Evolutionary conservation across 2,113 vertebrate genomes (phyloP), one percentile per base, ranked within the genome.

Genomic region (Pseudonaja textilis): DNA sequence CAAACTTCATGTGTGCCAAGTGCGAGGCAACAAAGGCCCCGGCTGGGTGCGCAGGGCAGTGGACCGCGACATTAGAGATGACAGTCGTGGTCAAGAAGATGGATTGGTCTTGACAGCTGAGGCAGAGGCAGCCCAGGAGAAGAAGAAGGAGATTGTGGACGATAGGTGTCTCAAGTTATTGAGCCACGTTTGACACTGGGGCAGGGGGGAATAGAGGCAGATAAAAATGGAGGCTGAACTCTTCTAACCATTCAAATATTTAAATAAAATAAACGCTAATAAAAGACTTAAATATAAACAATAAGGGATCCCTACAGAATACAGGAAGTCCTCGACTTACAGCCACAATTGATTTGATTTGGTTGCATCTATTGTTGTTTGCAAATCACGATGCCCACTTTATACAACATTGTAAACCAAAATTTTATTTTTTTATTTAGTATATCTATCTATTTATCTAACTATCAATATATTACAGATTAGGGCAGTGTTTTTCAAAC

Each of bases 101-200:
- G 23, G 74, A 93, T 93, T 18, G 6, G 7, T 18, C 74, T 56
- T 93, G 92, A 90, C 92, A 93, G 45, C n/a, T 7, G 3, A 93
- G 55, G 55, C 10, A 29, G 69, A 10, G 45, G 5, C n/a, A 57
- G 61, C 45, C 29, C 23, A 12, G 23, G 69, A 45, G 54, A 39
- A 22, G 42, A 12, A 18, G 74, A 85, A 26, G 23, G 16, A 4
- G 5, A 20, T 26, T 6, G 2, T 55, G 10, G 23, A 34, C 18
- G 56, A 90, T 16, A 91, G 39, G 4, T 6, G 34, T 22, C 90
- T 57, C 74, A 39, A n/a, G 74, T 55, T 42, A 91, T 56, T 18
- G 34, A 91, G 74, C 34, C 90, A 56, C 11, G 54, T 55, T 85
- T 5, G 9, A 7, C 42, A 7, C 55, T 50, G 5, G 26, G 7